phyloP scores from a whole-genome alignment of 1,140 invertebrate genomes.

The Drosophila paulistorum region DNA sequence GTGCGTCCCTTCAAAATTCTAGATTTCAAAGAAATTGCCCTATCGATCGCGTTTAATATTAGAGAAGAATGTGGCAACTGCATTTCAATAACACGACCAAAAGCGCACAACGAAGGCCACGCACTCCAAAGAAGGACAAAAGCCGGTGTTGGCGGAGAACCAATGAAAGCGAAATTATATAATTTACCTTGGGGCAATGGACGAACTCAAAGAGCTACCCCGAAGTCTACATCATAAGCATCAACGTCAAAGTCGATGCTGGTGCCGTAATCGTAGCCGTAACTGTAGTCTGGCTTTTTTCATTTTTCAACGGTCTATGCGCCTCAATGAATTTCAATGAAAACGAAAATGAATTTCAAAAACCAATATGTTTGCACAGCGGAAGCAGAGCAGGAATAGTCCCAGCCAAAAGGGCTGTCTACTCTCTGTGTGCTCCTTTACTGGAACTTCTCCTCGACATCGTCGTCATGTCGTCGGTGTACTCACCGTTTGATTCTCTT shows the following conservation, averaged over 20 bases:
- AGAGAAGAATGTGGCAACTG: slow-evolving; percentile 94
- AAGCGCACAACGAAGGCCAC: slow-evolving; percentile 31
- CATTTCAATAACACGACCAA: too few relatives aligned
- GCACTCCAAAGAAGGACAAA: neutral
- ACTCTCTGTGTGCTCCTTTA: neutral
- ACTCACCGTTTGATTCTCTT: slow-evolving; percentile 94
- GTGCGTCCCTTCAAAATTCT: too few relatives aligned
- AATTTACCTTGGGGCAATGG: slow-evolving; percentile 47
- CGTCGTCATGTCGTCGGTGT: neutral
- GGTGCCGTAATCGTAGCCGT: neutral
- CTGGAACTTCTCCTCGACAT: neutral
- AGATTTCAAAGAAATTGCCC: slow-evolving; percentile 90
- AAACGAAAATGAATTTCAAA: slow-evolving; percentile 82
- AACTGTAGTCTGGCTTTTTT: slow-evolving; percentile 25
- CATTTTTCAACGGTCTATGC: slow-evolving; percentile 54
- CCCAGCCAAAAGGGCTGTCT: neutral
- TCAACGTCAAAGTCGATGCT: neutral
- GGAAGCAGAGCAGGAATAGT: slow-evolving; percentile 19
- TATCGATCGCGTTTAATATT: slow-evolving; percentile 92
- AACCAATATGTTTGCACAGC: slow-evolving; percentile 70
- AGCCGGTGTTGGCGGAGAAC: neutral
- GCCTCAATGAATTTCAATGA: slow-evolving; percentile 78
- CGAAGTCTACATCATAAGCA: neutral
- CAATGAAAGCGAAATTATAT: slow-evolving; percentile 73
- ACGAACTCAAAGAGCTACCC: slow-evolving; percentile 61